Evolutionary conservation across 2,113 vertebrate genomes (phyloP), one percentile per base, ranked within the genome.

Genomic region (Noturus placidus): DNA sequence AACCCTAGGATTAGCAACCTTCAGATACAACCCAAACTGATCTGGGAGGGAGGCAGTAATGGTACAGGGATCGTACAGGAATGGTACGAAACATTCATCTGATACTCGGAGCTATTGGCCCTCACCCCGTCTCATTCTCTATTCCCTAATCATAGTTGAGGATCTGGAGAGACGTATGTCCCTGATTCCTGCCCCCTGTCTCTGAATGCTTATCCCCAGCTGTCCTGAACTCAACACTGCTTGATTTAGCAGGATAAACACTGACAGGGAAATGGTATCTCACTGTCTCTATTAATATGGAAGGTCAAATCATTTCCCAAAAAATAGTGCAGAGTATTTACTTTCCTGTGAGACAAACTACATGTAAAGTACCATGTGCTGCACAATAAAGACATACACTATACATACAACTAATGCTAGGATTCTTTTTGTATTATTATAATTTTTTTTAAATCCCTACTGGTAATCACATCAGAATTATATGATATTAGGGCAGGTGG

Each of bases 161-260:
- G 90, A 92, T 91, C 88, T 86, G 78, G 83, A 74, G 90, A 87
- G 87, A 85, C 83, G 82, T 11, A 42, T 74, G 52, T 81, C 72
- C 61, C 86, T 82, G 88, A 89, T 81, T 13, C 80, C 50, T 19
- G 74, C 69, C 86, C 87, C 83, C 90, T 91, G 86, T 80, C 88
- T 83, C 69, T 82, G 42, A 87, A 70, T 59, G 54, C 82, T 86
- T 42, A 88, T 80, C 87, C 86, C 91, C 93, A 94, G 93, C 92
- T 93, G 94, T 89, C 87, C 52, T 83, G 88, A 89, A 77, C 91
- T 77, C 89, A 89, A 82, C 87, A 69, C 80, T 84, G 91, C 92
- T 87, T 91, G 90, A 93, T 92, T 94, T 94, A 92, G 91, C 84
- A 54, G 76, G 90, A 91, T 92, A 91, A 91, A 92, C 65, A 56